Percentiles rank a stretch among this genome's conserved stretches.
phyloP scores from a whole-genome alignment of 1,140 invertebrate species.

The Ceratina japonica region DNA sequence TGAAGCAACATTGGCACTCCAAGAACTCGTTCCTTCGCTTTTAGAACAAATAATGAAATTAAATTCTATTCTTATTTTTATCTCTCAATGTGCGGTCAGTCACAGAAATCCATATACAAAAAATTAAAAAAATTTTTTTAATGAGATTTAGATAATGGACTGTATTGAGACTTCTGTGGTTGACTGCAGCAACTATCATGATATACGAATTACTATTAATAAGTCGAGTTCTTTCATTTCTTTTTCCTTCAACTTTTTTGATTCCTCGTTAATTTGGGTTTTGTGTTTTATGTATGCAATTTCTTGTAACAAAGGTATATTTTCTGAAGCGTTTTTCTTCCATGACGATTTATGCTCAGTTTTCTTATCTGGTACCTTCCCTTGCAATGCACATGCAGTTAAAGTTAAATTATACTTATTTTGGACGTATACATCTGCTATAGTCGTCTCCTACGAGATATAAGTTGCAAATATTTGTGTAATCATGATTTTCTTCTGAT shows the following conservation, averaged over 20 bases:
- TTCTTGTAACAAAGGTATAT: conserved; percentile 78
- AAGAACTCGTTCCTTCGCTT: conserved; percentile 72
- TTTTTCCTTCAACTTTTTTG: conserved; percentile 65
- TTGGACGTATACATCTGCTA: conserved; percentile 39
- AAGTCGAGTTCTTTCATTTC: conserved; percentile 69
- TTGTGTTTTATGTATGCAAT: conserved; percentile 79
- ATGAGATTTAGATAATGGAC: too few relatives aligned
- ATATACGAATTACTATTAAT: conserved; percentile 59
- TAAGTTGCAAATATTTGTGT: too few relatives aligned
- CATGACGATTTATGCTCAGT: conserved; percentile 15
- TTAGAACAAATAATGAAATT: conserved; percentile 43
- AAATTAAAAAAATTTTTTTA: too few relatives aligned
- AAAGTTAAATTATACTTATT: conserved; percentile 68
- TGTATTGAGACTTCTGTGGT: too few relatives aligned
- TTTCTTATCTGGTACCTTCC: conserved; percentile 57
- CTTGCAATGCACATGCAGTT: conserved; percentile 57
- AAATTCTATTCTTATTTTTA: background rate
- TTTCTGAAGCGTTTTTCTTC: conserved; percentile 56
- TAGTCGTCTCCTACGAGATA: too few relatives aligned
- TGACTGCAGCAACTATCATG: background rate
- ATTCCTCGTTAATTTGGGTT: conserved; percentile 73
- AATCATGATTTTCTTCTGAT: background rate
- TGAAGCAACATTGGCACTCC: conserved; percentile 82
- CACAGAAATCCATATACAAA: too few relatives aligned
- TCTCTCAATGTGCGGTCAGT: background rate